Percentiles rank a stretch among this genome's conserved stretches.
Conservation (phyloP, 2,888 invertebrate genomes). For the Plagodis pulveraria region DNA sequence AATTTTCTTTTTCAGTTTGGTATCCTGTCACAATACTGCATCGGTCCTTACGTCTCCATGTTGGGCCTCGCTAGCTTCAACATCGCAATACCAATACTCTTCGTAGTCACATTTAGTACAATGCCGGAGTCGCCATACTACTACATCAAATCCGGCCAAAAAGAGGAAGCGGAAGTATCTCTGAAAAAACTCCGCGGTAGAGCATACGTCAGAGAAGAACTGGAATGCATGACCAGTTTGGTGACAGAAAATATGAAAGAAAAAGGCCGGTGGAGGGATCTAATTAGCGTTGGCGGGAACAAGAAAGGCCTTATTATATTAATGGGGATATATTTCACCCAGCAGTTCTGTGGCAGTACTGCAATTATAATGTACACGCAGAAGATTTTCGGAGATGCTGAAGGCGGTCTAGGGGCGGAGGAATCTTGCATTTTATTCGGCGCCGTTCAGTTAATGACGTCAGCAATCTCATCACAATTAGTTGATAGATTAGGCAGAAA, state of each 20-base stretch:
- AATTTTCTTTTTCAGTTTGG: constrained; percentile 75
- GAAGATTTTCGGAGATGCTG: constrained; percentile 85
- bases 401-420: constrained; percentile 73
- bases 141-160: constrained; percentile 75
- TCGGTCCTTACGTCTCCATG: constrained; percentile 85
- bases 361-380: constrained; percentile 85
- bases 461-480: constrained; percentile 82
- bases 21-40: constrained; percentile 85
- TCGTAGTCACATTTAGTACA: constrained; percentile 82
- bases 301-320: constrained; percentile 85
- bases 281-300: constrained; percentile 76
- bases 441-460: constrained; percentile 80
- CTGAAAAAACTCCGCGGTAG: constrained; percentile 84
- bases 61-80: constrained; percentile 82
- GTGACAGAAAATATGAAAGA: constrained; percentile 83
- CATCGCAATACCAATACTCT: constrained; percentile 81
- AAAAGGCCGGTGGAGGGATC: constrained; percentile 76
- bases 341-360: constrained; percentile 86
- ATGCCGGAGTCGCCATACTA: constrained; percentile 89
- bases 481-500: constrained; percentile 87
- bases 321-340: constrained; percentile 85
- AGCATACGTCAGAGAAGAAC: constrained; percentile 81
- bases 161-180: constrained; percentile 81
- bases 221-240: constrained; percentile 80
- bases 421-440: constrained; percentile 83